Conservation (phyloP, 2,113 vertebrate genomes). For the Hyaena hyaena region DNA sequence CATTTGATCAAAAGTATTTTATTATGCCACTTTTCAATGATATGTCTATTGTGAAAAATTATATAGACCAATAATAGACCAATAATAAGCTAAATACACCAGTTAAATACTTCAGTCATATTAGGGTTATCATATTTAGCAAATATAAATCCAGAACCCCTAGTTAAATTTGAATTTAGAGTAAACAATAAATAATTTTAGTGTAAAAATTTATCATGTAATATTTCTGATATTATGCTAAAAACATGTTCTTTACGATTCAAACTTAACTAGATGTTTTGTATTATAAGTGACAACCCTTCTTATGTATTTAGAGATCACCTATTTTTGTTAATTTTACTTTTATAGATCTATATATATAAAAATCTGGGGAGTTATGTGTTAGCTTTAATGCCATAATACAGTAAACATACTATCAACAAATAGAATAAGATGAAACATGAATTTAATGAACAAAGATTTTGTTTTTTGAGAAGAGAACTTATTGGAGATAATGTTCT, state of each 20-base stretch:
- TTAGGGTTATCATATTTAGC: neutral
- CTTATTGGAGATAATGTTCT: neutral
- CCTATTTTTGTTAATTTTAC: neutral
- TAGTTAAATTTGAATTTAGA: constrained; percentile 12
- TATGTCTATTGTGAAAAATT: neutral
- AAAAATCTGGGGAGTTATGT: neutral
- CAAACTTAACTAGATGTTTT: neutral
- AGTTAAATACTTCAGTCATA: neutral
- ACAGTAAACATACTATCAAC: neutral
- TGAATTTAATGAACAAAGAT: neutral
- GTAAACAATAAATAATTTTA: neutral
- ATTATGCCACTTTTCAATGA: neutral
- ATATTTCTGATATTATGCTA: neutral
- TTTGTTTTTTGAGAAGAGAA: neutral
- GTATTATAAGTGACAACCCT: neutral
- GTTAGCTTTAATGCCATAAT: neutral
- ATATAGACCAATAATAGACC: neutral
- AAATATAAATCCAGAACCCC: neutral
- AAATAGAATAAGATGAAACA: neutral
- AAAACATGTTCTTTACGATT: neutral
- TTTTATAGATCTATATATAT: neutral
- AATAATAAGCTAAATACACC: neutral
- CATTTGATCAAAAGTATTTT: neutral
- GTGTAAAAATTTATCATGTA: neutral
- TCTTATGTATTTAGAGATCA: neutral